Evolutionary conservation across 2,888 invertebrate genomes (phyloP).

Genomic region (Plutella xylostella): DNA sequence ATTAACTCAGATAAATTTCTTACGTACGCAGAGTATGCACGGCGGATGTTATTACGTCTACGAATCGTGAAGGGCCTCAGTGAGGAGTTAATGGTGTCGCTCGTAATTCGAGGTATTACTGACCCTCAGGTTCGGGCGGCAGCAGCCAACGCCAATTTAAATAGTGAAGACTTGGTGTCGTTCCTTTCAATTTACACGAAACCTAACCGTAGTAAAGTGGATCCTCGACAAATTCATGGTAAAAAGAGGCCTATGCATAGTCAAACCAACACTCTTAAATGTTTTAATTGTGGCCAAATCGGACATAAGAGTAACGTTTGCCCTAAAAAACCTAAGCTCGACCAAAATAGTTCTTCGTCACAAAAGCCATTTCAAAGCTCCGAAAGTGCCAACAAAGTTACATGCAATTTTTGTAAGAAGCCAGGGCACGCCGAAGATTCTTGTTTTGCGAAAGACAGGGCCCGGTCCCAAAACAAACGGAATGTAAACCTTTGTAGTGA

Average conservation of each 20-base stretch:
- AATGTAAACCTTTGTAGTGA: slow-evolving; percentile 1
- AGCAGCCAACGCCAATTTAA: neutral
- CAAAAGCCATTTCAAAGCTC: too few relatives aligned
- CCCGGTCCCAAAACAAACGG: neutral
- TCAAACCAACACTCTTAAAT: neutral
- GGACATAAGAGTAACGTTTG: neutral
- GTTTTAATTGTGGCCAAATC: neutral
- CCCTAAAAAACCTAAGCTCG: neutral
- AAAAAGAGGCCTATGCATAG: neutral
- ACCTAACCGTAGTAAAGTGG: neutral
- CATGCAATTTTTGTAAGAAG: neutral
- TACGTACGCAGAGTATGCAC: neutral
- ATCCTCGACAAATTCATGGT: neutral
- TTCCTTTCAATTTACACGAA: neutral
- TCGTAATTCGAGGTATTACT: neutral
- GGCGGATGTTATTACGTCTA: neutral
- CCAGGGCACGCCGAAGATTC: neutral
- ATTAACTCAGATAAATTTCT: neutral
- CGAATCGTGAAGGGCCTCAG: neutral
- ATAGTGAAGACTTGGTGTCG: neutral
- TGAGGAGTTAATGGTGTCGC: neutral
- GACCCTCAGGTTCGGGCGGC: neutral
- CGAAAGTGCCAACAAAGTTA: too few relatives aligned
- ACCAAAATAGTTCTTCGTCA: neutral
- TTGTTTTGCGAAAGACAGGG: neutral